Evolutionary conservation across 2,113 vertebrate species (phyloP).

Genomic region (Malurus alboscapulatus): DNA sequence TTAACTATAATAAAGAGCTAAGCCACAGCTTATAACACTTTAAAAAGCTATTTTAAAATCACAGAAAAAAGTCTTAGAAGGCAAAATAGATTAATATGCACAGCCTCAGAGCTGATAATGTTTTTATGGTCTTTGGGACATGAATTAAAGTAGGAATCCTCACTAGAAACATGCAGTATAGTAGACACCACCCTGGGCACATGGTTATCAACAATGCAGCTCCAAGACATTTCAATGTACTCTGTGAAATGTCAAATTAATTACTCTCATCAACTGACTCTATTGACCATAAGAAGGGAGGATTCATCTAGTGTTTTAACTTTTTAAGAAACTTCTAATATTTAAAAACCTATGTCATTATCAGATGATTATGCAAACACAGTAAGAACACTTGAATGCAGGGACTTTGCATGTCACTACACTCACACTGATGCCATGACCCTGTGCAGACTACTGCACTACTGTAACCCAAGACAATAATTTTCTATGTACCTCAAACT

Average conservation of each 20-base stretch:
- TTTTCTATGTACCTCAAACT: not conserved
- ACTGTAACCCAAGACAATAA: not conserved
- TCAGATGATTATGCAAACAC: not conserved
- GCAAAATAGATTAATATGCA: not conserved
- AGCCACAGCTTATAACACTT: not conserved
- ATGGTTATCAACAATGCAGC: not conserved
- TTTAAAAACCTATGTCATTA: not conserved
- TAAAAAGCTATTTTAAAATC: not conserved
- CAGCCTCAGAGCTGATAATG: not conserved
- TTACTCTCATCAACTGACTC: not conserved
- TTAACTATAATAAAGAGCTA: not conserved
- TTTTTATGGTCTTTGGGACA: not conserved
- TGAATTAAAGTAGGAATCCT: not conserved
- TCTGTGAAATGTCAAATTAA: not conserved
- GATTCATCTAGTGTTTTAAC: not conserved
- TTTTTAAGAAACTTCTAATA: not conserved
- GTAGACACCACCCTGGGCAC: not conserved
- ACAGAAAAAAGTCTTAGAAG: not conserved
- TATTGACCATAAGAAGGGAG: not conserved
- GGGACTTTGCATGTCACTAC: not conserved
- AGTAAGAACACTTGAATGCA: not conserved
- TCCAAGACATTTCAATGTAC: not conserved
- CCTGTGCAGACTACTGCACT: not conserved
- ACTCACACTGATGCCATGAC: not conserved
- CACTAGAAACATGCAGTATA: not conserved